Conservation (phyloP, 2,888 invertebrate genomes). For the Caenorhabditis uteleia region DNA sequence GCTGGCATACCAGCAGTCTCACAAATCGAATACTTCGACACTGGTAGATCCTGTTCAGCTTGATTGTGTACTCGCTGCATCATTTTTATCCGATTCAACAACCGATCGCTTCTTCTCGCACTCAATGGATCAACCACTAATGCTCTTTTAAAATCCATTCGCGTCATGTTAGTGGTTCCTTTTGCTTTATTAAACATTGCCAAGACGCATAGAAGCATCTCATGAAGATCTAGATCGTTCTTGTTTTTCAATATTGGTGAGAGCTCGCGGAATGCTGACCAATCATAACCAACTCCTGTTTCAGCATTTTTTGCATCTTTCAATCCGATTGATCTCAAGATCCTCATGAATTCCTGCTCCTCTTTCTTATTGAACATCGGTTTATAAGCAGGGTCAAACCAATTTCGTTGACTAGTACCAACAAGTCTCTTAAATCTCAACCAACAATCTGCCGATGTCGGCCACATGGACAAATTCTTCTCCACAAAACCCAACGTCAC, state of each 20-base stretch:
- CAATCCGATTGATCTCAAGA: conserved; percentile 93
- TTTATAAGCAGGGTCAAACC: conserved; percentile 52
- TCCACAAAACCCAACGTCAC: conserved; percentile 87
- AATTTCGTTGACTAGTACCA: conserved; percentile 34
- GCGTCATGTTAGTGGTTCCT: conserved; percentile 84
- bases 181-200: conserved; percentile 84
- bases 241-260: conserved; percentile 87
- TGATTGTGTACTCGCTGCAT: conserved; percentile 86
- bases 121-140: conserved; percentile 84
- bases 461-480: conserved; percentile 69
- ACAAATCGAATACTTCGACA: conserved; percentile 89
- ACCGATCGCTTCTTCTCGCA: conserved; percentile 88
- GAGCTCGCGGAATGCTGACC: conserved; percentile 88
- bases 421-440: conserved; percentile 75
- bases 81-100: conserved; percentile 89
- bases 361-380: conserved; percentile 86
- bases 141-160: conserved; percentile 77
- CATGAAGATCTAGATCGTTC: conserved; percentile 91
- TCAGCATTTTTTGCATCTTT: conserved; percentile 77
- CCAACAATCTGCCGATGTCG: conserved; percentile 83
- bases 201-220: conserved; percentile 95
- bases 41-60: conserved; percentile 83
- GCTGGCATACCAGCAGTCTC: conserved; percentile 92
- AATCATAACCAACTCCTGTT: conserved; percentile 81
- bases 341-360: conserved; percentile 92